Conservation (phyloP, 2,113 vertebrate species). For the Hassar affinis region DNA sequence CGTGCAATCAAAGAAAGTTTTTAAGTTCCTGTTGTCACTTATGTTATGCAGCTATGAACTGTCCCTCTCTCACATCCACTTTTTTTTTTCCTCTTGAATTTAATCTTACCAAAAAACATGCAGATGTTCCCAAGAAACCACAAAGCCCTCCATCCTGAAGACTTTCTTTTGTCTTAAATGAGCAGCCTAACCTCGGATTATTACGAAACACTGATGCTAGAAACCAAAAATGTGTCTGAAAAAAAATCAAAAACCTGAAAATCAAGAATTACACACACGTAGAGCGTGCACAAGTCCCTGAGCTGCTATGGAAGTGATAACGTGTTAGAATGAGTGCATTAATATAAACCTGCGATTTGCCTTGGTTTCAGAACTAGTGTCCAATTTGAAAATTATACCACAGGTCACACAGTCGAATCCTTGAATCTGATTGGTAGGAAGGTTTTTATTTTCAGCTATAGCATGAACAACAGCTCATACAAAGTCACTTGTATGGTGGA, state of each 20-base stretch:
- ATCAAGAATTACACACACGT: background rate
- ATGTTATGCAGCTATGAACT: background rate
- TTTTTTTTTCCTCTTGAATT: background rate
- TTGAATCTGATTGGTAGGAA: background rate
- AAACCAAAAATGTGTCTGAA: too few species aligned
- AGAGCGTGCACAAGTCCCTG: too few species aligned
- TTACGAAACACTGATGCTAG: background rate
- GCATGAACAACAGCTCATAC: background rate
- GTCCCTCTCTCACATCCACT: background rate
- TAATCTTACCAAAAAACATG: background rate
- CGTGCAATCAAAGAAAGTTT: background rate
- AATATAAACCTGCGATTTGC: background rate
- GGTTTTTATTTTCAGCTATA: background rate
- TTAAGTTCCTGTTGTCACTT: background rate
- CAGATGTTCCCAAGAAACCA: background rate
- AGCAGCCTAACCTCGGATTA: background rate
- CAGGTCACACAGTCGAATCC: background rate
- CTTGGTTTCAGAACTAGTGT: background rate
- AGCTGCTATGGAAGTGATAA: too few species aligned
- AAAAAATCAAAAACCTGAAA: background rate
- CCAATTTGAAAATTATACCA: background rate
- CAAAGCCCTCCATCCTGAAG: too few species aligned
- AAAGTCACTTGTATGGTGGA: background rate
- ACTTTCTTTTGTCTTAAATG: background rate
- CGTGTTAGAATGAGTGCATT: background rate